A percentile compares a stretch with the other conserved stretches of the same genome.
These are phyloP conservation scores for Elaphurus davidianus DNA, from an alignment of 2,113 vertebrate genomes.

Conservation along the genomic window DNA sequence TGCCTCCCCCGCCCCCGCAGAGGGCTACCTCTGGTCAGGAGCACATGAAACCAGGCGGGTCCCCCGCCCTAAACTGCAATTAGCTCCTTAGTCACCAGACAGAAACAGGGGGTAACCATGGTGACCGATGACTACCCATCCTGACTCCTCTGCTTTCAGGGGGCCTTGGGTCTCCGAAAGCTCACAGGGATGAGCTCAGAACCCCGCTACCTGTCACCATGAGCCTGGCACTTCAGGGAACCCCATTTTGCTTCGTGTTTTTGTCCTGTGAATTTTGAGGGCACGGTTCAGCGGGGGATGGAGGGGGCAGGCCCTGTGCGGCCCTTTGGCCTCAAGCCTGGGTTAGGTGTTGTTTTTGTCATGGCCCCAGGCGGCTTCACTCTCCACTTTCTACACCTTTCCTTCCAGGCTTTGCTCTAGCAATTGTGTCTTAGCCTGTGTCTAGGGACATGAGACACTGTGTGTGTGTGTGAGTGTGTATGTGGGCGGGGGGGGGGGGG, in stretches of 20 bases:
- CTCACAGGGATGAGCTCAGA: fast-evolving
- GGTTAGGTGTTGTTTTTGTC: neutral
- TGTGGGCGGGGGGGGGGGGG: neutral
- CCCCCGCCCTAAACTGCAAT: neutral
- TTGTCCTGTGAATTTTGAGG: neutral
- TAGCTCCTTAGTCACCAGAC: conserved; percentile 21
- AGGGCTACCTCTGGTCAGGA: neutral
- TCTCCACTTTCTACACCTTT: neutral
- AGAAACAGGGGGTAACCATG: neutral
- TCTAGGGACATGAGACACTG: neutral
- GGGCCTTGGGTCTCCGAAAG: neutral
- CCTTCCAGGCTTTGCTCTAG: neutral
- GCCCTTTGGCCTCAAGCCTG: neutral
- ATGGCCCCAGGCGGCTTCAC: neutral
- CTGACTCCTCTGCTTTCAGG: neutral
- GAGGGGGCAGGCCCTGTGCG: neutral
- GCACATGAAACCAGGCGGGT: neutral
- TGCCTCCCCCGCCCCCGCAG: neutral
- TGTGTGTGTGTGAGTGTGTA: neutral
- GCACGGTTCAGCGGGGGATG: fast-evolving
- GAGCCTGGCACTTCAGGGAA: neutral
- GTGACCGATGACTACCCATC: fast-evolving
- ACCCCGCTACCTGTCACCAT: neutral
- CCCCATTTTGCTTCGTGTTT: neutral
- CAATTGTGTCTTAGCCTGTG: neutral